phyloP scores from a whole-genome alignment of 2,888 invertebrate species.

The Scaptomyza reducta region DNA sequence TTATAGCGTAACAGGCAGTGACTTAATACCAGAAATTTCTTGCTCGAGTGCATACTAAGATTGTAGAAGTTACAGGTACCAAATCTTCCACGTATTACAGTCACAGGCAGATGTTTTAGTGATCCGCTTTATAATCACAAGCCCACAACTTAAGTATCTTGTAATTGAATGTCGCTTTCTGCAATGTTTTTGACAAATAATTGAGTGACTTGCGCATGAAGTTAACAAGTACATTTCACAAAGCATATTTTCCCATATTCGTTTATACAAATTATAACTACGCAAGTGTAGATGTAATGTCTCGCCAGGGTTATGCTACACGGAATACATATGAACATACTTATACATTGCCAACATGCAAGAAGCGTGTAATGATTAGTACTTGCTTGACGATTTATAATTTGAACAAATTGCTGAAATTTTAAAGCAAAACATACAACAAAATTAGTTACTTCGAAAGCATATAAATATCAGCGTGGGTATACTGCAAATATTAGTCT shows the following conservation, averaged over 20 bases:
- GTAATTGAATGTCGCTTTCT: conserved; percentile 44
- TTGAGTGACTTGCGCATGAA: conserved; percentile 64
- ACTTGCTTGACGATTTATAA: conserved; percentile 67
- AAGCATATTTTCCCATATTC: conserved; percentile 4
- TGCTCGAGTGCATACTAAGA: conserved; percentile 59
- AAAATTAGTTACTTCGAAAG: conserved; percentile 24
- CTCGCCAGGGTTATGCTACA: conserved; percentile 68
- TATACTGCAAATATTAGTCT: conserved; percentile 57
- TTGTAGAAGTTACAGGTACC: conserved; percentile 54
- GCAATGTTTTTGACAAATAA: conserved; percentile 77
- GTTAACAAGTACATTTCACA: conserved; percentile 22
- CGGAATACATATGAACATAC: conserved; percentile 35
- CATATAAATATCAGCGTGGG: conserved; percentile 57
- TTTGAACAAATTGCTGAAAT: conserved; percentile 69
- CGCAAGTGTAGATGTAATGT: conserved; percentile 31
- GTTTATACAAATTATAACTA: conserved; percentile 26
- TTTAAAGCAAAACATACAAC: conserved; percentile 48
- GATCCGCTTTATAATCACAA: conserved; percentile 22
- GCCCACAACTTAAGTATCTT: conserved; percentile 33
- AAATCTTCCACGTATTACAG: conserved; percentile 55
- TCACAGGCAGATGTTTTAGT: conserved; percentile 16
- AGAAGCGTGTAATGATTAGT: conserved; percentile 50
- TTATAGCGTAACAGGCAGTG: conserved; percentile 60
- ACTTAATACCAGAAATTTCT: conserved; percentile 73
- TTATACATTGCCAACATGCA: conserved; percentile 26